phyloP scores from a whole-genome alignment of 2,888 invertebrate genomes.

The Ceriagrion tenellum region DNA sequence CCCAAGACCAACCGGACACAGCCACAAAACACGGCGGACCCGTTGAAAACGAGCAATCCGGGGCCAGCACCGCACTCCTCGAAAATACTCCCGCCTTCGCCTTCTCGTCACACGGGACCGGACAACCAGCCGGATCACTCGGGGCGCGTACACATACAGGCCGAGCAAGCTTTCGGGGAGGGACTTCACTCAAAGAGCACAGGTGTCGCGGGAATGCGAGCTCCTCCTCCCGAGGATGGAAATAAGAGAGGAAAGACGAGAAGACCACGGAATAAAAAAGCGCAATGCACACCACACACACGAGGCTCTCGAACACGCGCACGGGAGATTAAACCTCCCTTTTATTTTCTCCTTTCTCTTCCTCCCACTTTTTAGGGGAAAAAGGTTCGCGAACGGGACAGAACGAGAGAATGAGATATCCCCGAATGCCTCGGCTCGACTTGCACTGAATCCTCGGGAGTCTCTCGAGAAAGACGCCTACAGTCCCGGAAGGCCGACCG shows the following conservation, averaged over 20 bases:
- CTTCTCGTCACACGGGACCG: no score
- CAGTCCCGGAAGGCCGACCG: conserved; percentile 62
- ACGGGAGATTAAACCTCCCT: no score
- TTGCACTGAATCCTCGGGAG: conserved; percentile 61
- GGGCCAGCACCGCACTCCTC: background rate
- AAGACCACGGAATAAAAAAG: background rate
- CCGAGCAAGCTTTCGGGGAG: background rate
- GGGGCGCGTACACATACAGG: background rate
- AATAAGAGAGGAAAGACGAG: background rate
- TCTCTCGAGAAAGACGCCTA: conserved; percentile 53
- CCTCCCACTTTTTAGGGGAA: background rate
- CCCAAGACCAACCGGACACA: background rate
- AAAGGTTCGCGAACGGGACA: background rate
- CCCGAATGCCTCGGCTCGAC: conserved; percentile 39
- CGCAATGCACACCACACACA: background rate
- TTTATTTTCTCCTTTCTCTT: background rate
- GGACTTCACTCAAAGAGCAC: background rate
- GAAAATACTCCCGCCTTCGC: background rate
- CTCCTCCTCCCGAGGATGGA: no score
- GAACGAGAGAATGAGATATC: background rate
- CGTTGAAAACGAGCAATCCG: no score
- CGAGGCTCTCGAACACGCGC: background rate
- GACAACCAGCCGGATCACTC: background rate
- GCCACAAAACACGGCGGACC: no score
- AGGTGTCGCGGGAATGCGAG: background rate